These are phyloP conservation scores for Agriopis leucophaearia DNA, from an alignment of 2,888 invertebrate species.

Conservation along the genomic window DNA sequence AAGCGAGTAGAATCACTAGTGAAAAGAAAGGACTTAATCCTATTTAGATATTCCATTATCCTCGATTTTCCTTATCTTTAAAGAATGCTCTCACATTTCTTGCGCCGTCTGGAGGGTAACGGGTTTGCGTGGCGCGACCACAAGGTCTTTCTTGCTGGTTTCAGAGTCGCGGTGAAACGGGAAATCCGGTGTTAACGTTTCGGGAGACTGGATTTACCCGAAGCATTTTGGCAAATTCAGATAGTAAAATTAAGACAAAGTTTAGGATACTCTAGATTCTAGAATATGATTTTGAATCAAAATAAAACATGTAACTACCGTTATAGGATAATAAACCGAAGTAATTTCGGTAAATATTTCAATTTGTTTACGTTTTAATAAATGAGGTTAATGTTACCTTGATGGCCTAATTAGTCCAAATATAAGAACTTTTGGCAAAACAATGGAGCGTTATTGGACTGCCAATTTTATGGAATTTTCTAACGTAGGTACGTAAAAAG, in stretches of 20 bases:
- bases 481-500: constrained; percentile 3
- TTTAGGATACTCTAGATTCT: not conserved
- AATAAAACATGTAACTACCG: too few relatives aligned
- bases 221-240: constrained; percentile 28
- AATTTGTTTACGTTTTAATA: not conserved
- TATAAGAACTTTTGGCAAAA: not conserved
- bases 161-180: constrained; percentile 42
- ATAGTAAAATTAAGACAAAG: not conserved
- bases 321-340: too few relatives aligned
- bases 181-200: constrained; percentile 50
- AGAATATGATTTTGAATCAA: not conserved
- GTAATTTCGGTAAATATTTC: not conserved
- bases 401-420: not conserved
- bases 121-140: constrained; percentile 54
- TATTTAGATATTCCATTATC: constrained; percentile 31
- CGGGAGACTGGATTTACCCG: constrained; percentile 40
- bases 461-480: not conserved
- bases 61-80: constrained; percentile 14
- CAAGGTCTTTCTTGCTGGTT: constrained; percentile 60
- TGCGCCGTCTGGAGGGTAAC: constrained; percentile 52
- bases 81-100: constrained; percentile 39
- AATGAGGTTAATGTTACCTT: not conserved
- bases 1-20: constrained; percentile 3
- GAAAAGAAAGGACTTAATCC: not conserved
- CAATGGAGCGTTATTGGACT: not conserved